Percentiles rank a stretch among this genome's conserved stretches.
phyloP scores from a whole-genome alignment of 2,888 invertebrate species.

The Trachelus tabidus region DNA sequence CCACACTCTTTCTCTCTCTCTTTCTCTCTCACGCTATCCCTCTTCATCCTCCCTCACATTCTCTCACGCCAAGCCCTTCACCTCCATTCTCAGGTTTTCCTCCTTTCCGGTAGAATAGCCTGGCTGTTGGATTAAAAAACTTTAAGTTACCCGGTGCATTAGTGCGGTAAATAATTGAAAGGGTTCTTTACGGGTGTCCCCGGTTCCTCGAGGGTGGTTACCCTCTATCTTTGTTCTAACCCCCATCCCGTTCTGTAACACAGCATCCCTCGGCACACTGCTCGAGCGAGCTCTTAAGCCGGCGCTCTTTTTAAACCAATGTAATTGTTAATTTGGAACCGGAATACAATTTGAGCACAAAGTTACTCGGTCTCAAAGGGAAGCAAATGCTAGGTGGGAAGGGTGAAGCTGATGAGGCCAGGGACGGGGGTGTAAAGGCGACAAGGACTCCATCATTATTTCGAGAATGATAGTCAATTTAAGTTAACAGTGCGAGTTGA shows the following conservation, averaged over 20 bases:
- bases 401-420: slow-evolving; percentile 31
- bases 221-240: slow-evolving; percentile 12
- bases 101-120: neutral
- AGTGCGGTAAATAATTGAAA: slow-evolving; percentile 44
- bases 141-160: slow-evolving; percentile 36
- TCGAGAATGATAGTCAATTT: slow-evolving; percentile 53
- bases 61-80: neutral
- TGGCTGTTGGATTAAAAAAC: slow-evolving; percentile 35
- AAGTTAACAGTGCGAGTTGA: slow-evolving; percentile 41
- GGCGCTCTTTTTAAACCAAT: slow-evolving; percentile 49
- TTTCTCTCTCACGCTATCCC: neutral
- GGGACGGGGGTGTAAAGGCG: slow-evolving; percentile 34
- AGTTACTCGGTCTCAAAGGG: slow-evolving; percentile 37
- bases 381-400: slow-evolving; percentile 13
- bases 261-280: neutral
- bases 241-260: neutral
- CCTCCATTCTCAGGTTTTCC: neutral
- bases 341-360: slow-evolving; percentile 43
- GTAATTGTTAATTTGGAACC: slow-evolving; percentile 49
- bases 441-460: slow-evolving; percentile 44
- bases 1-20: neutral
- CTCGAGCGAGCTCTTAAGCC: slow-evolving; percentile 33
- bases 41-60: neutral
- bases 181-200: slow-evolving; percentile 32
- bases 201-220: slow-evolving; percentile 3